Evolutionary conservation across 2,888 invertebrate species (phyloP).

Genomic region (Hedychridium roseum): DNA sequence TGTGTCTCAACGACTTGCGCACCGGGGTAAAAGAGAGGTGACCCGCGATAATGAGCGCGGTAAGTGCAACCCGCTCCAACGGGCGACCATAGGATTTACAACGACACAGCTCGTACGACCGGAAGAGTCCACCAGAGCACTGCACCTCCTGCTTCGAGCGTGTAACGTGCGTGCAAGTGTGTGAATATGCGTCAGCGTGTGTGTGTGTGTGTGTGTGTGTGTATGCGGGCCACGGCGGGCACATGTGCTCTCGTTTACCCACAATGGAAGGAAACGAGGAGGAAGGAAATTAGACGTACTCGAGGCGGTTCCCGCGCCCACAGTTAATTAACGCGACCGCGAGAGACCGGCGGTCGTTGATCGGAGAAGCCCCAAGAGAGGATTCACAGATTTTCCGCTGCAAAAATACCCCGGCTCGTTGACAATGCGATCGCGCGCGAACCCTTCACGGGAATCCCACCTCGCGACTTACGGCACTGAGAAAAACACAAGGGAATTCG

Average conservation of each 20-base stretch:
- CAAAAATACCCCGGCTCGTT: too few species aligned
- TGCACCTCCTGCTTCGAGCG: conserved; percentile 23
- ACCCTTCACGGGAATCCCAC: too few species aligned
- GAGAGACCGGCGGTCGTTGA: too few species aligned
- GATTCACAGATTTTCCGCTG: too few species aligned
- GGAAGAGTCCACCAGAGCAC: conserved; percentile 33
- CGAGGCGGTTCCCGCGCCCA: conserved; percentile 43
- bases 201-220: conserved; percentile 7
- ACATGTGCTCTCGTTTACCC: conserved; percentile 7
- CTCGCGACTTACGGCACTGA: too few species aligned
- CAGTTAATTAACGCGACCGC: conserved; percentile 38
- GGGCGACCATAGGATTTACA: conserved; percentile 30
- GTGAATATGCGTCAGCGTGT: background rate
- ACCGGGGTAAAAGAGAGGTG: background rate
- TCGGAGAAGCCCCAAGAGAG: too few species aligned
- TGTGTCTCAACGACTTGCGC: too few species aligned
- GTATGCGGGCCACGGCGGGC: conserved; percentile 5
- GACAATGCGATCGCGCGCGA: too few species aligned
- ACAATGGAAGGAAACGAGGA: conserved; percentile 41
- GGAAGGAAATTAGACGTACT: conserved; percentile 39
- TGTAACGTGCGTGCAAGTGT: background rate
- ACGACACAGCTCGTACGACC: conserved; percentile 25
- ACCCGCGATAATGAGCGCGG: background rate
- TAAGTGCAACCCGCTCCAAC: conserved; percentile 32
- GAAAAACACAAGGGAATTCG: too few species aligned